Evolutionary conservation across 2,888 invertebrate genomes (phyloP), one percentile per base, ranked within the genome.

Genomic region (Cephus nigrinus): DNA sequence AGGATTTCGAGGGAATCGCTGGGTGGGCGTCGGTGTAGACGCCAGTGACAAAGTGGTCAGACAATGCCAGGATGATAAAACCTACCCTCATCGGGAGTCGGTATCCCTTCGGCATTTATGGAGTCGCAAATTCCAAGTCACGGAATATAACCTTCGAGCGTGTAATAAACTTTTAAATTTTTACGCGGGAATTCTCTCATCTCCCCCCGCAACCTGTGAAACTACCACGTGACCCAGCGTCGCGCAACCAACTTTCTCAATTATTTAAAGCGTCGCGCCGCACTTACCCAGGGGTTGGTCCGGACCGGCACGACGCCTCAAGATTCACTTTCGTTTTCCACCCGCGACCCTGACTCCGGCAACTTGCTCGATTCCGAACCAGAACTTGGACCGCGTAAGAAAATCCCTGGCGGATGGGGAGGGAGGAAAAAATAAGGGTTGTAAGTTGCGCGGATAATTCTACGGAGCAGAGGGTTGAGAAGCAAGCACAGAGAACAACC

Each of bases 301-400:
- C 84, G 82, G 86, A 86, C 86, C 84, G 85, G 84, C 86, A 84
- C 85, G 23, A 55, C 55, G 72, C 86, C 82, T 87, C 84, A 86
- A 86, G 84, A 87, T 88, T 88, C 87, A 86, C 87, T 88, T 88
- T 87, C 86, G 85, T 86, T 88, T 87, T 85, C 81, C 78, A 80
- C 76, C 69, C 73, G 76, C 78, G 76, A 79, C 71, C 76, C 36
- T 31, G 68, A 69, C 69, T 32, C 33, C 12, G 68, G 31, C n/a
- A 40, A 71, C 9, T 30, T n/a, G 31, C 40, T 33, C 34, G 68
- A 3, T 40, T 76, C 68, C 33, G n/a, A 31, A 68, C 31, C 33
- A 5, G 4, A 73, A 36, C 12, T 5, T 30, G 55, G 55, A 23
- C 55, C 55, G 23, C 9, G 55, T 55, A 74, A 69, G 76, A 76